These are phyloP conservation scores for Hydrozoanthus gracilis DNA, from an alignment of 92 coral and sea anemone genomes.

Conservation along the genomic window DNA sequence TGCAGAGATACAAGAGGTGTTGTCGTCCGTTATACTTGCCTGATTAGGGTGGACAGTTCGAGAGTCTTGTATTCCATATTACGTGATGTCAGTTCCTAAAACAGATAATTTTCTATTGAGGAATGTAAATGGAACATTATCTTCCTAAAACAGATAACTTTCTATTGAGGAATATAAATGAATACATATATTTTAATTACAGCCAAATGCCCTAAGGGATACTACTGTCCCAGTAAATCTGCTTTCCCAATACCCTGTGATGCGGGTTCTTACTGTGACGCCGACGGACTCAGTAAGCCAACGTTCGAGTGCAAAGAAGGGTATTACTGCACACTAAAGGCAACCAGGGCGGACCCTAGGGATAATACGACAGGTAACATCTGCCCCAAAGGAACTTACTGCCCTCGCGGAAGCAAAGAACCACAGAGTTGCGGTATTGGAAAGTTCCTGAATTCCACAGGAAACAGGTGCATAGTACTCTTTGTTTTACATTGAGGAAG, in stretches of 20 bases:
- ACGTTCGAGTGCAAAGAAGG: slow-evolving; percentile 93
- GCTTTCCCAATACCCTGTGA: slow-evolving; percentile 80
- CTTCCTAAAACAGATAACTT: neutral
- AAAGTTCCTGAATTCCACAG: slow-evolving; percentile 90
- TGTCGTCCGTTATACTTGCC: too few species aligned
- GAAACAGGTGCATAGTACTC: slow-evolving; percentile 73
- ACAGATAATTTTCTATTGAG: too few species aligned
- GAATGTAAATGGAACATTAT: too few species aligned
- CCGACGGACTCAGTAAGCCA: slow-evolving; percentile 73
- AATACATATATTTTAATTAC: slow-evolving; percentile 2
- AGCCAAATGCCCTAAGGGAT: slow-evolving; percentile 83
- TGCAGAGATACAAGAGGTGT: too few species aligned
- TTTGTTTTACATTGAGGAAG: too few species aligned
- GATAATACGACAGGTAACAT: slow-evolving; percentile 84
- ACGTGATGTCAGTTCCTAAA: too few species aligned
- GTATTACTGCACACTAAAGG: slow-evolving; percentile 74
- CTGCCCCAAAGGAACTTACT: slow-evolving; percentile 88
- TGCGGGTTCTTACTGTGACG: slow-evolving; percentile 86
- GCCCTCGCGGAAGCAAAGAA: slow-evolving; percentile 87
- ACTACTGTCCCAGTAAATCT: slow-evolving; percentile 95
- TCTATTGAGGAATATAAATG: neutral
- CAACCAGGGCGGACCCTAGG: slow-evolving; percentile 73
- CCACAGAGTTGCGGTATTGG: slow-evolving; percentile 84
- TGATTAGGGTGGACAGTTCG: too few species aligned
- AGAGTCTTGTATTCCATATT: too few species aligned